Evolutionary conservation across 2,888 invertebrate genomes (phyloP).

Genomic region (Venustoraphidia nigricollis): DNA sequence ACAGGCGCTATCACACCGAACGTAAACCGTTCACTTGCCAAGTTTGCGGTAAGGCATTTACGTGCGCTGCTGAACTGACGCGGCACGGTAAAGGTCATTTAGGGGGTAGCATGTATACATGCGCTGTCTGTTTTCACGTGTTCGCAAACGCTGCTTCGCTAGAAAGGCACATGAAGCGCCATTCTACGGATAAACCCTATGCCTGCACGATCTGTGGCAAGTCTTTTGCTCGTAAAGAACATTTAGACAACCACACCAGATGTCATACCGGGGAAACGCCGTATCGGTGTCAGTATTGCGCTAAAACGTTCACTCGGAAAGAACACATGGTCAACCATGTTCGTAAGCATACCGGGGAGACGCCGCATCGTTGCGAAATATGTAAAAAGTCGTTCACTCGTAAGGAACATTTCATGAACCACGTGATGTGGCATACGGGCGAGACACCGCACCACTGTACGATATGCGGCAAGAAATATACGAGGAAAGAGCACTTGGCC

Average conservation of each 20-base stretch:
- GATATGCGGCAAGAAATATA: constrained; percentile 78
- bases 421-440: constrained; percentile 70
- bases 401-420: constrained; percentile 65
- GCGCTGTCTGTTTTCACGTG: constrained; percentile 56
- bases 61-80: constrained; percentile 62
- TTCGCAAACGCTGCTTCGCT: constrained; percentile 54
- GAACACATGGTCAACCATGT: constrained; percentile 70
- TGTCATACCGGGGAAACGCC: constrained; percentile 76
- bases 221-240: constrained; percentile 75
- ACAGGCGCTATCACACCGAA: constrained; percentile 74
- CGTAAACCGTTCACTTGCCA: constrained; percentile 66
- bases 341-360: constrained; percentile 59
- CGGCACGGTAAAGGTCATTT: constrained; percentile 74
- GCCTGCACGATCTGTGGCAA: constrained; percentile 75
- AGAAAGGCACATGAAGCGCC: constrained; percentile 66
- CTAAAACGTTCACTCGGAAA: constrained; percentile 60
- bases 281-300: constrained; percentile 58
- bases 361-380: constrained; percentile 60
- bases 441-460: constrained; percentile 80
- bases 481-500: constrained; percentile 74
- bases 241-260: constrained; percentile 67
- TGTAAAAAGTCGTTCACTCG: constrained; percentile 66
- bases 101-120: constrained; percentile 61
- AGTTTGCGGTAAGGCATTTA: constrained; percentile 72
- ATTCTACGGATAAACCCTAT: constrained; percentile 72